Evolutionary conservation across 2,113 vertebrate genomes (phyloP).

Genomic region (Archocentrus centrarchus): DNA sequence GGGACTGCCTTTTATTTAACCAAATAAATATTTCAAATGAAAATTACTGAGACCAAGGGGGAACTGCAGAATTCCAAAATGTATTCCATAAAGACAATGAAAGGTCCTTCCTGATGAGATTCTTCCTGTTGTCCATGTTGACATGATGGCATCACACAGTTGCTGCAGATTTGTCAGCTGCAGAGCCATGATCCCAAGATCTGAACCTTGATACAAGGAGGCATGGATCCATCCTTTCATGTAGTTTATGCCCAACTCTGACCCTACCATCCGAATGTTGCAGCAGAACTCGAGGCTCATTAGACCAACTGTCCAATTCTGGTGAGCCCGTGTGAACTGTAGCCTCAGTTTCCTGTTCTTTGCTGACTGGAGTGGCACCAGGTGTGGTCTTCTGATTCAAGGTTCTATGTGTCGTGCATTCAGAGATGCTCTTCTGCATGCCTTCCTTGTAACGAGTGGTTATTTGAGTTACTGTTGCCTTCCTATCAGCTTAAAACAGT

Average conservation of each 20-base stretch:
- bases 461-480: background rate
- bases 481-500: background rate
- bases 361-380: background rate
- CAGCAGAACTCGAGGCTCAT: background rate
- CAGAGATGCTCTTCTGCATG: background rate
- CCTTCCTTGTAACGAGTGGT: background rate
- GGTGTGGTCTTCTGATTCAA: background rate
- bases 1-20: background rate
- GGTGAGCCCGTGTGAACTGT: background rate
- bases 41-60: background rate
- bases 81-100: background rate
- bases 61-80: fast-evolving
- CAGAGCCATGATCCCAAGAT: too few species aligned
- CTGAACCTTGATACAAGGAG: too few species aligned
- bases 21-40: background rate
- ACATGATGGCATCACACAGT: too few species aligned
- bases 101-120: background rate
- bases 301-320: background rate
- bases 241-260: too few species aligned
- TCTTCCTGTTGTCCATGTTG: background rate
- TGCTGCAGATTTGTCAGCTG: too few species aligned
- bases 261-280: too few species aligned
- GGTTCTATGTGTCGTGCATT: fast-evolving
- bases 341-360: background rate
- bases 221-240: too few species aligned